A percentile compares a stretch with the other conserved stretches of the same genome.
Evolutionary conservation across 2,113 vertebrate species (phyloP).

Genomic region (Eudorcas thomsonii): DNA sequence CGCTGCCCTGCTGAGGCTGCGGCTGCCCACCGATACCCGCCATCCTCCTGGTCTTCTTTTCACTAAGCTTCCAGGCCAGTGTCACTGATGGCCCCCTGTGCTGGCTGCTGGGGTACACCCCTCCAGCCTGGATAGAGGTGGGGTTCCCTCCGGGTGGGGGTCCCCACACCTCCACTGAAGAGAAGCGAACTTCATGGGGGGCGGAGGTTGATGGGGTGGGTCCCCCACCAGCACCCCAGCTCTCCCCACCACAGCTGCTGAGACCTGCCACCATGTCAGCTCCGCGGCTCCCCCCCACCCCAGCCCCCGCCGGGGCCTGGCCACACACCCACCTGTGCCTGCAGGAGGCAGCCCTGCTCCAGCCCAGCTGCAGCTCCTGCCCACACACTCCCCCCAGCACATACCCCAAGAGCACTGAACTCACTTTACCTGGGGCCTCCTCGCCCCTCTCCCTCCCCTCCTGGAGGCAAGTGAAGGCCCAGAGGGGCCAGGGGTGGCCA

Average conservation of each 20-base stretch:
- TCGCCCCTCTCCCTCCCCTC: neutral
- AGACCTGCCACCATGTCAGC: neutral
- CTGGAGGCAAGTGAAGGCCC: neutral
- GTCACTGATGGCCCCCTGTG: neutral
- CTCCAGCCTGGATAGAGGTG: neutral
- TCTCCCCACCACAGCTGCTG: neutral
- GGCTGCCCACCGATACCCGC: neutral
- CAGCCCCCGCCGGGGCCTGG: neutral
- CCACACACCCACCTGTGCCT: neutral
- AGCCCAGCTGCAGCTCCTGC: neutral
- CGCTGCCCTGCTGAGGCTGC: neutral
- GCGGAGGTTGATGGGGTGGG: neutral
- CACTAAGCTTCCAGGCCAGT: neutral
- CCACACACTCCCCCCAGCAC: neutral
- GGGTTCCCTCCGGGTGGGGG: neutral
- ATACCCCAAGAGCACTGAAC: constrained; percentile 17
- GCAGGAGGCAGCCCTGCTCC: neutral
- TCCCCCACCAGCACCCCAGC: neutral
- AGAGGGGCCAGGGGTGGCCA: neutral
- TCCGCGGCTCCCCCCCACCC: rapidly evolving
- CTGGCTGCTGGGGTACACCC: neutral
- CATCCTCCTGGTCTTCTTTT: neutral
- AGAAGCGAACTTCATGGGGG: neutral
- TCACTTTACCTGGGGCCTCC: constrained; percentile 38
- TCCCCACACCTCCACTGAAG: neutral